Base-by-base conservation (phyloP, 2,113 vertebrate species). In the Seriola dumerili region DNA sequence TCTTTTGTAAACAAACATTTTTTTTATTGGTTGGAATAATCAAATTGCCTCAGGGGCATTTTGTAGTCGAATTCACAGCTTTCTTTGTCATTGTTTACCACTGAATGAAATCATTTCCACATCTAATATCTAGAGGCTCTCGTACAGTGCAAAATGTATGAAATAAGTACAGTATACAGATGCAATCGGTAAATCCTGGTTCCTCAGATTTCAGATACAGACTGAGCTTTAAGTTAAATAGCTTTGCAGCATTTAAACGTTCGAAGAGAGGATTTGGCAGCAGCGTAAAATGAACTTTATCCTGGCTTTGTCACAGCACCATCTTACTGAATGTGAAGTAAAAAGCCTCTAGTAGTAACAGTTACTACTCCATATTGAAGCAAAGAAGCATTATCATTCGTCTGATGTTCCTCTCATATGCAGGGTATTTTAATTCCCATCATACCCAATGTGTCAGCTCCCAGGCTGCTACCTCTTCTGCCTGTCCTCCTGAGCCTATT, bases 361-460 rank as follows among this genome's bases (percentile, higher is more conserved):
- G 68, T 72, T 67, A 58, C 29, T 21, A 36, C 74, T 59, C 52
- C 9, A 66, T 42, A n/a, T 8, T 0, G 46, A 52, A 70, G 66
- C 34, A 52, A 36, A 63, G 63, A 48, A 3, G 25, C 50, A 71
- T 77, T 76, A 80, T 62, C 67, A 72, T 80, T 63, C 68, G 34
- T 77, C 55, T 76, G 63, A 86, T 81, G 79, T 85, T 84, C 59
- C 48, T 50, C 23, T 76, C 1, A 32, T 78, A 23, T 12, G 19
- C 58, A 12, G 66, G 58, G 46, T 80, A 75, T 84, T 87, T 42
- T 87, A 88, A 85, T 79, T 81, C 81, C 79, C 38, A 75, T 78
- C 76, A 85, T 80, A 66, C 25, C 65, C 64, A 29, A 16, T 42
- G 58, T 68, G 61, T 78, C 66, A 75, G 69, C 76, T 89, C 78